These are phyloP conservation scores for Bicyclus anynana DNA, from an alignment of 1,140 invertebrate genomes.

Conservation along the genomic window DNA sequence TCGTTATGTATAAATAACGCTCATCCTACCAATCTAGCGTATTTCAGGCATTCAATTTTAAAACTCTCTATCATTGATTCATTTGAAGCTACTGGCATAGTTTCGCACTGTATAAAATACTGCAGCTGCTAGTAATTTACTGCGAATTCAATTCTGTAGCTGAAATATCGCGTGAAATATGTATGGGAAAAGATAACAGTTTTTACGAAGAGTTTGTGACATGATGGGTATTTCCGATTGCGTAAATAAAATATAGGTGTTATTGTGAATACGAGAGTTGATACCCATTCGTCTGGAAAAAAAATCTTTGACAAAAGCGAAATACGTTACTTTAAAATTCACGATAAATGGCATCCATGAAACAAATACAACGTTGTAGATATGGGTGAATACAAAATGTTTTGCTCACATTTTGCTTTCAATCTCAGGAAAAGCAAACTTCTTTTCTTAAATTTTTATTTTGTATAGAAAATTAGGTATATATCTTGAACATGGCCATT, in stretches of 20 bases:
- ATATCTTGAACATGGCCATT: too few relatives aligned
- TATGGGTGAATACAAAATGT: too few relatives aligned
- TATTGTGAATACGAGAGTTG: neutral
- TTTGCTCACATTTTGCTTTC: too few relatives aligned
- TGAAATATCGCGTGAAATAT: neutral
- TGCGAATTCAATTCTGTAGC: neutral
- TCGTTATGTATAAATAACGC: neutral
- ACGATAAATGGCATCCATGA: too few relatives aligned
- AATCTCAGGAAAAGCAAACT: too few relatives aligned
- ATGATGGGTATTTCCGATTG: neutral
- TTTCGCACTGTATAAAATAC: slow-evolving; percentile 10
- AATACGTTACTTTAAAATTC: neutral
- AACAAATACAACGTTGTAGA: too few relatives aligned
- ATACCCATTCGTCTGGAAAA: too few relatives aligned
- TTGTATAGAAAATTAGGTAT: too few relatives aligned
- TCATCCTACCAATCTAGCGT: slow-evolving; percentile 1
- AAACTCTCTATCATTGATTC: slow-evolving; percentile 16
- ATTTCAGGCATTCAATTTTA: slow-evolving; percentile 18
- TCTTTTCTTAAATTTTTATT: too few relatives aligned
- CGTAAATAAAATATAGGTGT: neutral
- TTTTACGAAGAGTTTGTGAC: neutral
- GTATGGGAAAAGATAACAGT: neutral
- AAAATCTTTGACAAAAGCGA: too few relatives aligned
- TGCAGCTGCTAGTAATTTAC: neutral
- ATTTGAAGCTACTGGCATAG: slow-evolving; percentile 2